Evolutionary conservation across 1,140 invertebrate species (phyloP), one percentile per base, ranked within the genome.

Genomic region (Ceratosolen solmsi): DNA sequence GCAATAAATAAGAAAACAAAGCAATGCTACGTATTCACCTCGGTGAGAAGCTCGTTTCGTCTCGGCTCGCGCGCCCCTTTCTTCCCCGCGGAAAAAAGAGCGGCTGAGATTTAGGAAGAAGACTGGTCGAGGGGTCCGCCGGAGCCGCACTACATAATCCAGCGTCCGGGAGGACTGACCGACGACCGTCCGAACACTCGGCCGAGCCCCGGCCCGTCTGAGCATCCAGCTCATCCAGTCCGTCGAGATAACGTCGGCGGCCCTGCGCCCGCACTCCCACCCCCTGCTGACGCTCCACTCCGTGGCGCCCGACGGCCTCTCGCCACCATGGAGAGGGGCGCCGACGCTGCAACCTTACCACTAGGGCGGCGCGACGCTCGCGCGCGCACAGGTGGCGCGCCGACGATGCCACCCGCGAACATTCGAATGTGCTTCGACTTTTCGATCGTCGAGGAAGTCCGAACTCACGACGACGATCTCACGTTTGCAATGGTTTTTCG

Each of bases 1-100:
- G n/a, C n/a, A n/a, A n/a, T n/a, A 70, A 41, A 70, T 7, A 41
- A 41, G 20, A n/a, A 73, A 73, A 36, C 41, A 7, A 73, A 73
- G 27, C 15, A 15, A 17, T 49, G 8, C 49, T 75, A 56, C 49
- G 54, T 75, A 75, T 56, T 56, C 73, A 75, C 51, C 73, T 75
- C 73, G 25, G 36, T 38, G 54, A 38, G 73, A 58, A 75, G 73
- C 73, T 60, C 33, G 51, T 75, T 58, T 75, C 2, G 20, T 58
- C 20, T 17, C 49, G 51, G 3, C 20, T 15, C 51, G 13, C 27
- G 65, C n/a, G 41, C 11, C 25, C 38, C 41, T 49, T 49, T 30
- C 70, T 30, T 46, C 25, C 41, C 41, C 11, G 33, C 33, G 63
- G 15, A 36, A 68, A 38, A 68, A 71, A 25, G 70, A 46, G 36